phyloP scores from a whole-genome alignment of 92 coral and sea anemone species.

The Parazoanthus atlanticus region DNA sequence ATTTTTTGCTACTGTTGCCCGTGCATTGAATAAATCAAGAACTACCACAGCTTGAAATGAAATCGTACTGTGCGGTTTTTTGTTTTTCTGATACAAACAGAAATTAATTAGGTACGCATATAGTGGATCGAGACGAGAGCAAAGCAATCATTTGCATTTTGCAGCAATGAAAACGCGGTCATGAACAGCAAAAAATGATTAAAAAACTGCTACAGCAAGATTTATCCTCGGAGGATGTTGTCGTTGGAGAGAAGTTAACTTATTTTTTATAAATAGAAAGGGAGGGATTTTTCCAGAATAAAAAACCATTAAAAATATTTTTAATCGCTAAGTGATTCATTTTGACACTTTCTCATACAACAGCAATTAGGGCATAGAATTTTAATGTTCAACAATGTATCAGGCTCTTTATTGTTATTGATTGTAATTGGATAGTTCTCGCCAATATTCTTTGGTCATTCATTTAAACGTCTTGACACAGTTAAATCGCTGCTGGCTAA shows the following conservation, averaged over 20 bases:
- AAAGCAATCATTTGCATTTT: not conserved
- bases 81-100: conserved; percentile 9
- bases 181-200: not conserved
- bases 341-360: not conserved
- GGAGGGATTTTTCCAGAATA: not conserved
- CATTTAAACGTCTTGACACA: not conserved
- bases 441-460: no score
- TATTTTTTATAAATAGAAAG: not conserved
- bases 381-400: not conserved
- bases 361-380: not conserved
- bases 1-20: not conserved
- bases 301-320: not conserved
- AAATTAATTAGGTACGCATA: not conserved
- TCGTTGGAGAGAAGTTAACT: not conserved
- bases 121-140: not conserved
- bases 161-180: not conserved
- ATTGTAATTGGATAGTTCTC: not conserved
- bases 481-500: no score
- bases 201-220: not conserved
- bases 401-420: not conserved
- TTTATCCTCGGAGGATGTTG: not conserved
- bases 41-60: not conserved
- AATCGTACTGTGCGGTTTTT: not conserved
- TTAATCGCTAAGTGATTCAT: not conserved
- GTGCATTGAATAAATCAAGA: not conserved